Base-by-base conservation (phyloP, 2,113 vertebrate species). In the Alligator mississippiensis region DNA sequence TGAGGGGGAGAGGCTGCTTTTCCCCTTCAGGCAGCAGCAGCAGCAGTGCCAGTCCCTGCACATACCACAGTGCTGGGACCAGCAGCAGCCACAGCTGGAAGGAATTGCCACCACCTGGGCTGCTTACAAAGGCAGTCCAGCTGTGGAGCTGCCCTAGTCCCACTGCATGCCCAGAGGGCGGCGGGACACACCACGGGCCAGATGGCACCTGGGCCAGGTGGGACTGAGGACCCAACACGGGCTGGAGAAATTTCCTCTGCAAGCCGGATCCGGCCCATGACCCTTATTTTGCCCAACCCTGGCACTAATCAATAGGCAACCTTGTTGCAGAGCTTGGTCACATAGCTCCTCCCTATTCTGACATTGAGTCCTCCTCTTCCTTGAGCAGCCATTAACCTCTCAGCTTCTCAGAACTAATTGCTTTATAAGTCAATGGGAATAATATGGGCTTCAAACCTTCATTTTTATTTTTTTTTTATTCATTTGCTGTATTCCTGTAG, bases 71-170 rank as follows among this genome's bases (percentile, higher is more conserved):
- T 47, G 47, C 47, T 9, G 47, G 9, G 9, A 9, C 47, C 47
- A 47, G 47, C 47, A 47, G 47, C 47, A 47, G 47, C 47, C 8
- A 47, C 47, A 47, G 47, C 47, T 47, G 47, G 47, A 47, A 47
- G 47, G 47, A 47, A 8, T 47, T 47, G 47, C 47, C 47, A 47
- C 47, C 47, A 47, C 47, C 47, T 47, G 47, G 47, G 8, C 47
- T 47, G 47, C 47, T 47, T 47, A 47, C 47, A 47, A 8, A 47
- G 47, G 47, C 47, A 47, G 47, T 47, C 47, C 47, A 54, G 5
- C 0, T 77, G 10, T 1, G 3, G 3, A 22, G 27, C 22, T 22
- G 84, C 18, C 5, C 47, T 8, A 47, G 0, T 25, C 27, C 10
- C 27, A 61, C 18, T 15, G 60, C 30, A 77, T 17, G 58, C 4